Evolutionary conservation across 2,797 vertebrate genomes (phyloP).

Genomic region (Falco berigora): DNA sequence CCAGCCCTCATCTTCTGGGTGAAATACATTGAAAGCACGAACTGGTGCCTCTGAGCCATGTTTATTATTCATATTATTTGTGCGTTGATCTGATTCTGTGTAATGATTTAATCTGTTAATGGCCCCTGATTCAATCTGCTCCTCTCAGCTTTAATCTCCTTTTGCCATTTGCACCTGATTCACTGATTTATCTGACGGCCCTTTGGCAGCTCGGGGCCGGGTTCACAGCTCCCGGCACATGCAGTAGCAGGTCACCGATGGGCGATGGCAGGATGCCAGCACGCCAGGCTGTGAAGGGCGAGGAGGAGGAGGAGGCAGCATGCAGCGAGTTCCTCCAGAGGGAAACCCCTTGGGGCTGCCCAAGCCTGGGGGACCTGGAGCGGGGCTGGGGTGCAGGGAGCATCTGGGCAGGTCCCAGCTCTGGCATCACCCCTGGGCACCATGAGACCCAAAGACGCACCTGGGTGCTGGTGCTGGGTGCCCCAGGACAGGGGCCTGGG

Average conservation of each 20-base stretch:
- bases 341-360: neutral
- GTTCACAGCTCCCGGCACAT: neutral
- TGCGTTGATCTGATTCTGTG: conserved; percentile 1
- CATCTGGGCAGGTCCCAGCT: neutral
- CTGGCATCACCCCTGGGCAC: accelerated
- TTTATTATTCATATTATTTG: conserved; percentile 43
- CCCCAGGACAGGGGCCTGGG: neutral
- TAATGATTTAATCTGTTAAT: conserved; percentile 59
- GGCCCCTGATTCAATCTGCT: conserved; percentile 23
- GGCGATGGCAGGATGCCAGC: neutral
- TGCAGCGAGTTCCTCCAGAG: accelerated
- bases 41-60: neutral
- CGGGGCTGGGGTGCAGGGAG: neutral
- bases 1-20: neutral
- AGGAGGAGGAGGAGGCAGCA: neutral
- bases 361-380: neutral
- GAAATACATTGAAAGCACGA: neutral
- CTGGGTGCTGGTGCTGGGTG: neutral
- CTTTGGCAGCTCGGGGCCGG: neutral
- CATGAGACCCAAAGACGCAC: too few relatives aligned
- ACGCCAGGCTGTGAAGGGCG: accelerated
- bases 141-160: neutral
- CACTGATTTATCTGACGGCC: neutral
- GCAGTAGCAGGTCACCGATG: neutral
- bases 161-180: neutral